Evolutionary conservation across 2,888 invertebrate genomes (phyloP), one percentile per base, ranked within the genome.

Genomic region (Drosophila fulvimacula): DNA sequence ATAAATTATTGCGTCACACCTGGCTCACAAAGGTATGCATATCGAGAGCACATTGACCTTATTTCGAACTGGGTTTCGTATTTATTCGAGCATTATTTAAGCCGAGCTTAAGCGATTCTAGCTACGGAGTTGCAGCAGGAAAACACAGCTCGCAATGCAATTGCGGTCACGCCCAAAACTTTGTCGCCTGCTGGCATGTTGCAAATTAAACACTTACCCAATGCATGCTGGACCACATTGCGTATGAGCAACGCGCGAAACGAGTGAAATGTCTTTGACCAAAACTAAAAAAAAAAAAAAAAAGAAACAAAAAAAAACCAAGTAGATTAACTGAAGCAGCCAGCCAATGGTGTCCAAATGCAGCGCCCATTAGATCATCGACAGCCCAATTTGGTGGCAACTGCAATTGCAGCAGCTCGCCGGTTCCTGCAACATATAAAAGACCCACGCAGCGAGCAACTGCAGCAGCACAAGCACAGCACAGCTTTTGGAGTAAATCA

Each of bases 331-430:
- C 15, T 34, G 17, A 51, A 56, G 56, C 59, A n/a, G 59, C 27
- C 53, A 46, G 49, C 46, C 51, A 49, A 9, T 41, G 10, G 24
- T 51, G 63, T 11, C 71, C 72, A 81, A 64, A 74, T 66, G 74
- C 38, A 66, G 66, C 39, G 34, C 34, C 49, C 61, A 79, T 85
- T 85, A 86, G 82, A 86, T 85, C 89, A 85, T 72, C 78, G 69
- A 64, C 41, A 30, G 48, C 60, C 65, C 88, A 69, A 73, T 49
- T 69, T 64, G 76, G 34, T 27, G 34, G 41, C 44, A 52, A 17
- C 11, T 19, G 49, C 5, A n/a, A n/a, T n/a, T n/a, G n/a, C n/a
- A n/a, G n/a, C n/a, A n/a, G 34, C 34, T 30, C 24, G 24, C 17
- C 55, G 64, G 55, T 70, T 63, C 59, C 69, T 63, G 63, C 57